These are phyloP conservation scores for Apamea sordens DNA, from an alignment of 2,888 invertebrate species.

Conservation along the genomic window DNA sequence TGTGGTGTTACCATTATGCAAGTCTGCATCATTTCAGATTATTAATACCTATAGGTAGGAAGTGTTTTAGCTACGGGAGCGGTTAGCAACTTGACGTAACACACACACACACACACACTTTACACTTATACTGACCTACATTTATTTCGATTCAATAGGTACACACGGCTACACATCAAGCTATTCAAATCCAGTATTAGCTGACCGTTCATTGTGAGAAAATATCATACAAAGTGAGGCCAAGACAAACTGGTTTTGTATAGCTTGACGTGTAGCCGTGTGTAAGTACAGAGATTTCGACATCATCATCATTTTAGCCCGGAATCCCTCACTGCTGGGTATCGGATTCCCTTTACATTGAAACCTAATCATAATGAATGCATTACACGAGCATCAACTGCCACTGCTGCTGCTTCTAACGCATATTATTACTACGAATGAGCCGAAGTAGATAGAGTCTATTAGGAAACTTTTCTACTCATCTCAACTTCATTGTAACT, in stretches of 20 bases:
- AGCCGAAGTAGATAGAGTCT: not conserved
- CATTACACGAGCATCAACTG: not conserved
- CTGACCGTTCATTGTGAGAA: too few relatives aligned
- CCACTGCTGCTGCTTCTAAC: not conserved
- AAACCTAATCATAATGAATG: not conserved
- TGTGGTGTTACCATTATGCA: conserved; percentile 1
- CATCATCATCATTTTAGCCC: not conserved
- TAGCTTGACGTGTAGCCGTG: too few relatives aligned
- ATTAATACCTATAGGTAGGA: not conserved
- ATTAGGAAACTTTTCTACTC: not conserved
- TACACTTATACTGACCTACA: conserved; percentile 1
- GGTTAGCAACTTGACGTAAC: not conserved
- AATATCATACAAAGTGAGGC: too few relatives aligned
- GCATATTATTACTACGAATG: not conserved
- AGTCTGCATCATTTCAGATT: not conserved
- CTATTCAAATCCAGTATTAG: too few relatives aligned
- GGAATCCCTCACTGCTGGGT: not conserved
- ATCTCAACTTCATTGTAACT: not conserved
- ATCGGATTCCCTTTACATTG: not conserved
- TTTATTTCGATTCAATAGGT: not conserved
- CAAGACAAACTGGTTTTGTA: too few relatives aligned
- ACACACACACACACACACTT: too few relatives aligned
- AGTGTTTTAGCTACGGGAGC: conserved; percentile 1
- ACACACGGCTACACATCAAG: too few relatives aligned
- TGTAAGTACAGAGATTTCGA: not conserved